Conservation (phyloP, 2,113 vertebrate species). For the Gymnogyps californianus region DNA sequence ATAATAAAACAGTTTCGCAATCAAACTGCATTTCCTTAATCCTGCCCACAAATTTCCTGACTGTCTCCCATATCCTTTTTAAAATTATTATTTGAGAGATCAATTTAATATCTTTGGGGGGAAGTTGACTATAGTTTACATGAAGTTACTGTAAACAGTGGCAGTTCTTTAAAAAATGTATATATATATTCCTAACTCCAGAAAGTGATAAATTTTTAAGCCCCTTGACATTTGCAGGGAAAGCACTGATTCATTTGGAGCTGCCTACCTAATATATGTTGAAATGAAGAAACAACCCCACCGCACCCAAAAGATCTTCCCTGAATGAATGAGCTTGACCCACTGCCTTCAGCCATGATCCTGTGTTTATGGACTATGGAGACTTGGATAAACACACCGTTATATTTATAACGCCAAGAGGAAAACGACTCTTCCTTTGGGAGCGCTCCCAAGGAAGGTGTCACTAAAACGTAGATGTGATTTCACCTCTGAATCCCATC, state of each 20-base stretch:
- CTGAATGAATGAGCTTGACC: conserved; percentile 28
- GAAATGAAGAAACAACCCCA: not conserved
- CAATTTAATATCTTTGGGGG: not conserved
- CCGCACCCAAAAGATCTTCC: not conserved
- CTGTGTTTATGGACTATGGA: conserved; percentile 46
- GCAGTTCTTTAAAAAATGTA: not conserved
- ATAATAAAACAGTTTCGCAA: conserved; percentile 58
- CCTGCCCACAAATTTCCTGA: conserved; percentile 41
- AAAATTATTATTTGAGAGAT: not conserved
- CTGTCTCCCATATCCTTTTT: conserved; percentile 4
- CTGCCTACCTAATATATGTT: not conserved
- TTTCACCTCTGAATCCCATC: conserved; percentile 15
- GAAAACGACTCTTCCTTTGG: conserved; percentile 38
- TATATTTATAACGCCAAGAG: conserved; percentile 44
- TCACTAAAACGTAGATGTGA: not conserved
- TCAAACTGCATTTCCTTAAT: conserved; percentile 64
- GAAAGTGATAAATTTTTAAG: not conserved
- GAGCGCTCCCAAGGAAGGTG: conserved; percentile 37
- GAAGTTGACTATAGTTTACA: not conserved
- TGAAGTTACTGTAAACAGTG: not conserved
- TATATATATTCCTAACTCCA: not conserved
- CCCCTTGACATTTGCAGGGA: not conserved
- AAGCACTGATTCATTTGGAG: not conserved
- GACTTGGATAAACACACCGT: conserved; percentile 27
- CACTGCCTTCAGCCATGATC: conserved; percentile 21